Evolutionary conservation across 2,888 invertebrate species (phyloP).

Genomic region (Timandra comae): DNA sequence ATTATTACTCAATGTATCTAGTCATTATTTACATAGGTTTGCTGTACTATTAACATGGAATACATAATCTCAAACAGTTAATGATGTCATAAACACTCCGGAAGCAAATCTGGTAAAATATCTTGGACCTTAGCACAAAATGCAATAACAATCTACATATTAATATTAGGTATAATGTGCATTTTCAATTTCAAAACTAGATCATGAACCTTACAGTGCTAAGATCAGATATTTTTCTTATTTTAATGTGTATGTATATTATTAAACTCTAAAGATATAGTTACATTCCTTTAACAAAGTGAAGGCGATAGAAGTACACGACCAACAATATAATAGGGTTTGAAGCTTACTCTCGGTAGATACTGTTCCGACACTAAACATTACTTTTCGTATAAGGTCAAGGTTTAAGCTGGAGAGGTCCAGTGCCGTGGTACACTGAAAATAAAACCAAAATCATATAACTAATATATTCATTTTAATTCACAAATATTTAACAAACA

Average conservation of each 20-base stretch:
- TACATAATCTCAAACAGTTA: slow-evolving; percentile 49
- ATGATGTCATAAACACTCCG: slow-evolving; percentile 63
- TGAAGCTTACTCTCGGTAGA: slow-evolving; percentile 47
- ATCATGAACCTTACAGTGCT: slow-evolving; percentile 31
- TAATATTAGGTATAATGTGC: neutral
- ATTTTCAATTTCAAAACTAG: neutral
- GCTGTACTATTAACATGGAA: slow-evolving; percentile 40
- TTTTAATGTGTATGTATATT: slow-evolving; percentile 8
- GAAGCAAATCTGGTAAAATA: slow-evolving; percentile 46
- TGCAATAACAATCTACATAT: slow-evolving; percentile 14
- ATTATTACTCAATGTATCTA: slow-evolving; percentile 44
- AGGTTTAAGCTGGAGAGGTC: slow-evolving; percentile 49
- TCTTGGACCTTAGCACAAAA: slow-evolving; percentile 54
- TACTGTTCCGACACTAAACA: slow-evolving; percentile 51
- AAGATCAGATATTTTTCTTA: slow-evolving; percentile 48
- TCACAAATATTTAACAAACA: slow-evolving; percentile 4
- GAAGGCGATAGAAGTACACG: slow-evolving; percentile 39
- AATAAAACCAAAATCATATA: slow-evolving; percentile 33
- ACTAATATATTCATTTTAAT: neutral
- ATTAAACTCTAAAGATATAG: slow-evolving; percentile 28
- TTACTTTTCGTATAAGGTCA: slow-evolving; percentile 30
- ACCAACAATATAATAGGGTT: slow-evolving; percentile 45
- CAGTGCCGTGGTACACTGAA: slow-evolving; percentile 66
- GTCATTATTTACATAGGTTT: slow-evolving; percentile 46
- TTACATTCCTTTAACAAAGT: slow-evolving; percentile 34